A percentile compares a stretch with the other conserved stretches of the same genome.
These are phyloP conservation scores for Xanthostigma xanthostigma DNA, from an alignment of 2,888 invertebrate genomes.

Conservation along the genomic window DNA sequence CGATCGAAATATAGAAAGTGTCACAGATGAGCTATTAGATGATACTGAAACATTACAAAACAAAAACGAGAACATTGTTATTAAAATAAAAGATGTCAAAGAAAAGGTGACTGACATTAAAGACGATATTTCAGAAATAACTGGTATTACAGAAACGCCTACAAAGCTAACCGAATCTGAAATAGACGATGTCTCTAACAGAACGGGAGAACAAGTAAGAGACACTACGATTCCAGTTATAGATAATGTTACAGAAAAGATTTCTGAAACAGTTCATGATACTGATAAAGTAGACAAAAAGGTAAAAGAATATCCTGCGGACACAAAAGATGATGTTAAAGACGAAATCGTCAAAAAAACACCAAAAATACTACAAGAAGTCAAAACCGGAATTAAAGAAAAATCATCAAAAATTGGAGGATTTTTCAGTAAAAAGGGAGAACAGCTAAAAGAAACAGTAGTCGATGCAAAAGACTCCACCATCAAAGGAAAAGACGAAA, in stretches of 20 bases:
- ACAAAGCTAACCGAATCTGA: background rate
- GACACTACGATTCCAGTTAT: background rate
- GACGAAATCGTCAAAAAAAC: background rate
- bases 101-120: background rate
- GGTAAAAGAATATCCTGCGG: background rate
- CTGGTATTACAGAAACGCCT: too few relatives aligned
- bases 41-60: too few relatives aligned
- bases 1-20: too few relatives aligned
- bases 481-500: slow-evolving; percentile 5
- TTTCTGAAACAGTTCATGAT: background rate
- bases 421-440: slow-evolving; percentile 17
- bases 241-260: background rate
- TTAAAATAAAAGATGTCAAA: background rate
- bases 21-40: too few relatives aligned
- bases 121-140: background rate
- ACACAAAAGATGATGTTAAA: background rate
- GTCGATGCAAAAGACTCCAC: slow-evolving; percentile 9
- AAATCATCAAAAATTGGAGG: slow-evolving; percentile 8
- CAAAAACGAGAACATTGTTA: too few relatives aligned
- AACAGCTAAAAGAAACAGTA: slow-evolving; percentile 15
- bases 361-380: slow-evolving; percentile 1
- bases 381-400: slow-evolving; percentile 7
- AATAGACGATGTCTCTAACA: background rate
- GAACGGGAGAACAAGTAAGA: background rate
- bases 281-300: background rate